Conservation (phyloP, 2,797 vertebrate genomes). For the Miichthys miiuy region DNA sequence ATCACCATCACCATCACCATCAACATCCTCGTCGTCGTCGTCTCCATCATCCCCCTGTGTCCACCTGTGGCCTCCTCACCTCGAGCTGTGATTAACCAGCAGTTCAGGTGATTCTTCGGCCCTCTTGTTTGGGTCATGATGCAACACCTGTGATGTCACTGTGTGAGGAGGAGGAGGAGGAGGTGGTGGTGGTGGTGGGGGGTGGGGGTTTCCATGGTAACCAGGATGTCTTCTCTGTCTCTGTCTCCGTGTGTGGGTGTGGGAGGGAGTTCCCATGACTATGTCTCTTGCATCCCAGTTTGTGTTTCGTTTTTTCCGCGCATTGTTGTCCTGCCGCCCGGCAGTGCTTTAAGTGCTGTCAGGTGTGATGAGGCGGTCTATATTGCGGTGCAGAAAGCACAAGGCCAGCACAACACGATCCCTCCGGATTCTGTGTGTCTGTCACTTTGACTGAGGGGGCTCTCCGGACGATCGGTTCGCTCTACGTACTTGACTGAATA, state of each 20-base stretch:
- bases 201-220: slow-evolving; percentile 81
- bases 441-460: slow-evolving; percentile 43
- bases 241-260: slow-evolving; percentile 39
- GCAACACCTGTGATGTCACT: slow-evolving; percentile 75
- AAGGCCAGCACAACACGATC: slow-evolving; percentile 74
- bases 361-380: slow-evolving; percentile 59
- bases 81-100: slow-evolving; percentile 30
- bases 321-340: slow-evolving; percentile 3
- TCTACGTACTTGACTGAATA: slow-evolving; percentile 27
- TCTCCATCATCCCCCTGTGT: slow-evolving; percentile 18
- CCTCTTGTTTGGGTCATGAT: slow-evolving; percentile 64
- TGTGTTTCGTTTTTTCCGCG: slow-evolving; percentile 23
- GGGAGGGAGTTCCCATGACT: slow-evolving; percentile 62
- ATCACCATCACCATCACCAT: slow-evolving; percentile 30
- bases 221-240: slow-evolving; percentile 62
- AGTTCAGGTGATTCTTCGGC: slow-evolving; percentile 44
- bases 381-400: slow-evolving; percentile 66
- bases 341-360: slow-evolving; percentile 30
- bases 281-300: slow-evolving; percentile 29
- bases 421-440: slow-evolving; percentile 42
- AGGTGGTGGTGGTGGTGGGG: background rate
- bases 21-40: slow-evolving; percentile 35
- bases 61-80: slow-evolving; percentile 58
- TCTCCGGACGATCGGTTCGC: slow-evolving; percentile 5
- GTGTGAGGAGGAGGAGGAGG: slow-evolving; percentile 53